phyloP scores from a whole-genome alignment of 2,113 vertebrate genomes.

The Sialia sialis region DNA sequence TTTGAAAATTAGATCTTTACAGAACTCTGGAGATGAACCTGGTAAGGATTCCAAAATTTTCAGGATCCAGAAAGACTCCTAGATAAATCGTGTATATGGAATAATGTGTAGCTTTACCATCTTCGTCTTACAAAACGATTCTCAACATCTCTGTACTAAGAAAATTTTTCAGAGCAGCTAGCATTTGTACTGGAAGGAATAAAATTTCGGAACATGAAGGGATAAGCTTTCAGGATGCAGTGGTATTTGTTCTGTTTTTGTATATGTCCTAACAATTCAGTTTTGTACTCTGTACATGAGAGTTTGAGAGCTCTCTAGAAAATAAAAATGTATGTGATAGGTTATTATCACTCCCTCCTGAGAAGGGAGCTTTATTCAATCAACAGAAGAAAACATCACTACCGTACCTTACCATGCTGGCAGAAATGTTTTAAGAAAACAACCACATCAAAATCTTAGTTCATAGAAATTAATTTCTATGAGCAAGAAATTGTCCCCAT shows the following conservation, averaged over 20 bases:
- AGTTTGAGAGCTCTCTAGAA: background rate
- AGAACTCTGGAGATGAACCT: background rate
- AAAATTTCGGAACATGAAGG: background rate
- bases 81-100: background rate
- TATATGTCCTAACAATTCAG: fast-evolving
- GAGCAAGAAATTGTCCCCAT: background rate
- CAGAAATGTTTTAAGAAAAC: background rate
- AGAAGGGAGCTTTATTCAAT: background rate
- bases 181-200: background rate
- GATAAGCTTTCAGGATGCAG: background rate
- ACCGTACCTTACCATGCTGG: background rate
- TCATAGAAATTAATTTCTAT: background rate
- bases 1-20: background rate
- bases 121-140: background rate
- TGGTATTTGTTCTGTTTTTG: background rate
- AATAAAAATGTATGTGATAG: background rate
- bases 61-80: background rate
- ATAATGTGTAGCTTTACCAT: background rate
- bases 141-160: background rate
- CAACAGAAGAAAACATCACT: background rate
- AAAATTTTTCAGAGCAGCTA: background rate
- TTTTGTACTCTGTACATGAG: background rate
- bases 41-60: background rate
- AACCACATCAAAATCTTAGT: background rate
- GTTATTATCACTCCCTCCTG: background rate